Evolutionary conservation across 2,797 vertebrate genomes (phyloP).

Genomic region (Pampus argenteus): DNA sequence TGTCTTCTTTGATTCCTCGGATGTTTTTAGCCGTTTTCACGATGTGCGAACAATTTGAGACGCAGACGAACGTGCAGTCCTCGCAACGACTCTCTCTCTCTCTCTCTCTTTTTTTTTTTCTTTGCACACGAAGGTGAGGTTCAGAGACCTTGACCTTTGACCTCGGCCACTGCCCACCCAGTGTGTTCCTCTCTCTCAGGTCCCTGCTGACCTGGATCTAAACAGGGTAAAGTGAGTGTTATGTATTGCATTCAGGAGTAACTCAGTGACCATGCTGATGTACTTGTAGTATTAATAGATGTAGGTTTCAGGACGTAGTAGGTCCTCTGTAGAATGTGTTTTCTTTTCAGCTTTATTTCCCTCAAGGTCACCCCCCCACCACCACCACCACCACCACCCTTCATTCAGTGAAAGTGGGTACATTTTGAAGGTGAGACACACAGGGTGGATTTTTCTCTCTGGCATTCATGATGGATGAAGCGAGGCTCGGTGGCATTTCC

Average conservation of each 20-base stretch:
- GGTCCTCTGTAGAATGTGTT: conserved; percentile 86
- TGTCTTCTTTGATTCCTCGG: conserved; percentile 55
- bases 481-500: background rate
- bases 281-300: conserved; percentile 89
- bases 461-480: conserved; percentile 31
- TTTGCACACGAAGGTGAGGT: conserved; percentile 76
- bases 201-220: conserved; percentile 87
- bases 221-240: conserved; percentile 99
- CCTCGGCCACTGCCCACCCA: conserved; percentile 65
- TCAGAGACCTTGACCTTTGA: conserved; percentile 62
- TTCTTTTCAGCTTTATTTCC: conserved; percentile 59
- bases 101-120: too few relatives aligned
- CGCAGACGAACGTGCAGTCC: conserved; percentile 74
- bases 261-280: conserved; percentile 90
- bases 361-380: conserved; percentile 15
- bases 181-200: conserved; percentile 87
- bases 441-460: conserved; percentile 29
- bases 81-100: conserved; percentile 70
- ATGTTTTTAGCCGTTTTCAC: conserved; percentile 55
- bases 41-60: conserved; percentile 59
- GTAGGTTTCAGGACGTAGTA: conserved; percentile 87
- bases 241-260: conserved; percentile 88
- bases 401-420: conserved; percentile 56
- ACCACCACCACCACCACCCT: background rate
- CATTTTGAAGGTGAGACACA: conserved; percentile 84